Conservation (phyloP, 2,888 invertebrate genomes). For the Chymomyza amoena region DNA sequence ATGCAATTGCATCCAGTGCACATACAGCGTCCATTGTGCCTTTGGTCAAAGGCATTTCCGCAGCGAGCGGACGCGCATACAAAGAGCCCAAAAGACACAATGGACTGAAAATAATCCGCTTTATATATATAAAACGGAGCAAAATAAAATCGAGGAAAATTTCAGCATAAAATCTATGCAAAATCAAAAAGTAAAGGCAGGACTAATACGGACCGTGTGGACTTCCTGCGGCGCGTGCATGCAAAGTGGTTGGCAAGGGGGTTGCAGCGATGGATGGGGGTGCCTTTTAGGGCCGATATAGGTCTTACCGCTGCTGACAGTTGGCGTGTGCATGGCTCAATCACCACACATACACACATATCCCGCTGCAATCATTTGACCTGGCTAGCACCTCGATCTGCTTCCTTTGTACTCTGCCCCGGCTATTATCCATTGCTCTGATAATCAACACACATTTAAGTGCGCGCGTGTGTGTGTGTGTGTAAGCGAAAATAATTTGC, state of each 20-base stretch:
- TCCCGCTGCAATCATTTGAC: conserved; percentile 55
- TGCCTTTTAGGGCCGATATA: neutral
- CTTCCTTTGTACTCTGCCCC: neutral
- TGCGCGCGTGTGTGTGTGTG: conserved; percentile 39
- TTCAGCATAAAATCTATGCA: conserved; percentile 46
- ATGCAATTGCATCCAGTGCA: conserved; percentile 49
- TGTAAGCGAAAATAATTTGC: conserved; percentile 63
- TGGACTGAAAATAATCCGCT: conserved; percentile 73
- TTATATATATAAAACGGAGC: conserved; percentile 66
- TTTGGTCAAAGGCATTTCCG: conserved; percentile 17
- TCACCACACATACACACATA: neutral
- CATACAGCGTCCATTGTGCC: neutral
- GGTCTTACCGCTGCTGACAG: conserved; percentile 2
- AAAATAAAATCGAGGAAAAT: conserved; percentile 50
- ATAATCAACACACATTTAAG: conserved; percentile 41
- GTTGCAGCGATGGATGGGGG: conserved; percentile 7
- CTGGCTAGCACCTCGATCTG: conserved; percentile 50
- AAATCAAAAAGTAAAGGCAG: conserved; percentile 28
- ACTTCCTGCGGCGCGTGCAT: conserved; percentile 22
- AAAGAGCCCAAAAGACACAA: conserved; percentile 2
- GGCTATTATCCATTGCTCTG: conserved; percentile 9
- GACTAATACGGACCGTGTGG: neutral
- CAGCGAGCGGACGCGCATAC: neutral
- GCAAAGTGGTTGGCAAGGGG: conserved; percentile 31
- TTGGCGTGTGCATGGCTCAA: conserved; percentile 14